A percentile compares a stretch with the other conserved stretches of the same genome.
These are phyloP conservation scores for Acrossocheilus fasciatus DNA, from an alignment of 2,797 vertebrate species.

Conservation along the genomic window DNA sequence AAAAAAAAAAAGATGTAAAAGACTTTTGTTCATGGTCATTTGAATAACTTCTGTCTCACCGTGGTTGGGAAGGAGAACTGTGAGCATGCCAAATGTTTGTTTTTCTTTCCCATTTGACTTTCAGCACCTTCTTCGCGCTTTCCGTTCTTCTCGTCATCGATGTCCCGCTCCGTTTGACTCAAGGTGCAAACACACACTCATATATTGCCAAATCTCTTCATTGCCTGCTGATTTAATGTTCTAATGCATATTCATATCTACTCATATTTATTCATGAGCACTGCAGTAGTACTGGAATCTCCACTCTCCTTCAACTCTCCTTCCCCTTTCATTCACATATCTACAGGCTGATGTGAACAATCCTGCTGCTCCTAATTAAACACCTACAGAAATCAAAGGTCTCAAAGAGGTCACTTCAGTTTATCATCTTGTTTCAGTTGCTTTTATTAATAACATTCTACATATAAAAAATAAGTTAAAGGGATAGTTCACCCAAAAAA, in stretches of 20 bases:
- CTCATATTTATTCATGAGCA: constrained; percentile 65
- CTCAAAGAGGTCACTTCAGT: constrained; percentile 18
- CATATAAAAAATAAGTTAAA: neutral
- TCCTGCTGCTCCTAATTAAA: constrained; percentile 70
- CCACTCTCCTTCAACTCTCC: constrained; percentile 44
- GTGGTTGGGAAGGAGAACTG: constrained; percentile 61
- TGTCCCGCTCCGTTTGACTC: constrained; percentile 14
- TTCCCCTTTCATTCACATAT: constrained; percentile 38
- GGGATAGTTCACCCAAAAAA: neutral
- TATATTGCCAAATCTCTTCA: constrained; percentile 79
- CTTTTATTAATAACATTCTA: neutral
- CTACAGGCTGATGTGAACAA: constrained; percentile 61
- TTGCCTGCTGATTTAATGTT: constrained; percentile 81
- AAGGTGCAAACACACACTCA: constrained; percentile 60
- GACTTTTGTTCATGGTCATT: constrained; percentile 42
- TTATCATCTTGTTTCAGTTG: neutral
- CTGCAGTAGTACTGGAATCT: constrained; percentile 53
- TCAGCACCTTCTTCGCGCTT: neutral
- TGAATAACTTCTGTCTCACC: constrained; percentile 58
- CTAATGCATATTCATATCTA: constrained; percentile 68
- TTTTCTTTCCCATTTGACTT: constrained; percentile 22
- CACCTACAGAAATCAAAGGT: constrained; percentile 57
- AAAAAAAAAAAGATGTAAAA: constrained; percentile 39
- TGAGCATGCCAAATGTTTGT: constrained; percentile 81
- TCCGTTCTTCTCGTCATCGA: constrained; percentile 3